A percentile compares a stretch with the other conserved stretches of the same genome.
phyloP scores from a whole-genome alignment of 2,797 vertebrate species.

The Sebastes itinus region DNA sequence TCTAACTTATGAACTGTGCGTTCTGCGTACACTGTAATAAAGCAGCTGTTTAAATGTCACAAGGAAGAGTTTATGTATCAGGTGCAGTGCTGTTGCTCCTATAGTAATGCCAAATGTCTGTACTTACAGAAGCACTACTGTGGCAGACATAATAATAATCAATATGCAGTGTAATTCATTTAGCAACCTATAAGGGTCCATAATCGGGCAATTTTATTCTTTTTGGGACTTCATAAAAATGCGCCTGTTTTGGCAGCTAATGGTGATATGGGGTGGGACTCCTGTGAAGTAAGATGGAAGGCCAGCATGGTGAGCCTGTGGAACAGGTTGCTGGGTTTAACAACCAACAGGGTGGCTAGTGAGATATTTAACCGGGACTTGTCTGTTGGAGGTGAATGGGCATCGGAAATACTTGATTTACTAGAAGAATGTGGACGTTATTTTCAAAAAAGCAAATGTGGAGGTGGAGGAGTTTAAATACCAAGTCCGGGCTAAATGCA shows the following conservation, averaged over 20 bases:
- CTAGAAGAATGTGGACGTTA: too few relatives aligned
- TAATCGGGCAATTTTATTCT: neutral
- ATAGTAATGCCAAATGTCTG: neutral
- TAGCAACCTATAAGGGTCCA: neutral
- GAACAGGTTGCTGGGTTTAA: too few relatives aligned
- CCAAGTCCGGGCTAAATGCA: too few relatives aligned
- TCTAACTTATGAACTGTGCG: neutral
- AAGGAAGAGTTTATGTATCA: neutral
- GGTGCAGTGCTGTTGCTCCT: neutral
- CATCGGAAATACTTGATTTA: too few relatives aligned
- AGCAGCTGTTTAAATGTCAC: conserved; percentile 14
- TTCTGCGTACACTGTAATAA: neutral
- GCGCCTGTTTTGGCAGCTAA: neutral
- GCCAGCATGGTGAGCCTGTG: too few relatives aligned
- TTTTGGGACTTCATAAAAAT: neutral
- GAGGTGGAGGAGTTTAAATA: too few relatives aligned
- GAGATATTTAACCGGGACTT: too few relatives aligned
- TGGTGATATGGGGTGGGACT: neutral
- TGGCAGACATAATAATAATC: conserved; percentile 13
- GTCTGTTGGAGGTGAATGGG: neutral
- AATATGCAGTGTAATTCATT: conserved; percentile 21
- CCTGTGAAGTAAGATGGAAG: neutral
- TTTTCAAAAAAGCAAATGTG: too few relatives aligned
- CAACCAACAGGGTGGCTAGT: neutral
- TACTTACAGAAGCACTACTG: neutral